Evolutionary conservation across 2,113 vertebrate genomes (phyloP).

Genomic region (Poeciliopsis retropinna): DNA sequence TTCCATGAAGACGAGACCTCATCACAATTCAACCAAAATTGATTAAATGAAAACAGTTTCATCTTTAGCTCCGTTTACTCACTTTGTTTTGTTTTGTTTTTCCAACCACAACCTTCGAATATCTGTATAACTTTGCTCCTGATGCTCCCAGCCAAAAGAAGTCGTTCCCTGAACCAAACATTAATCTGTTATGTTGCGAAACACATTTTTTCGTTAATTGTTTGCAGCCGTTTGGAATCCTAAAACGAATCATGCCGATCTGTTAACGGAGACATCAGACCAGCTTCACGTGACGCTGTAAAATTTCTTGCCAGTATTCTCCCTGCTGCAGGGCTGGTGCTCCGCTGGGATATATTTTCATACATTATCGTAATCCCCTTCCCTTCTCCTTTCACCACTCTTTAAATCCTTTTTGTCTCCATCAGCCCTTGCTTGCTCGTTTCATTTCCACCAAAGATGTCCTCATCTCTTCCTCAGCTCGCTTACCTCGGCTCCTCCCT

Average conservation of each 20-base stretch:
- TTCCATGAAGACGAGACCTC: not conserved
- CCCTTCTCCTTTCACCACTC: conserved; percentile 36
- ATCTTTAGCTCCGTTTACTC: no score
- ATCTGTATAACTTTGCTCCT: not conserved
- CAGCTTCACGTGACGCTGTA: conserved; percentile 6
- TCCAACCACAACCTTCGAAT: not conserved
- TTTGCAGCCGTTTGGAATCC: not conserved
- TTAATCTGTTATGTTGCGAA: not conserved
- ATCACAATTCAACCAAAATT: not conserved
- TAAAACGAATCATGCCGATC: not conserved
- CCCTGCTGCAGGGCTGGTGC: conserved; percentile 29
- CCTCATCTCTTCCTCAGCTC: conserved; percentile 51
- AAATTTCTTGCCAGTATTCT: conserved; percentile 46
- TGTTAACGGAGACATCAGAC: not conserved
- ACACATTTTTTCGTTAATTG: not conserved
- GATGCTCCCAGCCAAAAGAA: not conserved
- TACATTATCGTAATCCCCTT: conserved; percentile 64
- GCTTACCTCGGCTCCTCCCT: conserved; percentile 42
- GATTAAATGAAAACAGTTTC: no score
- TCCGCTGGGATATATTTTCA: conserved; percentile 63
- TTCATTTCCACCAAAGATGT: conserved; percentile 32
- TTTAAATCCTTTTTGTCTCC: conserved; percentile 62
- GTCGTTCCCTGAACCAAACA: not conserved
- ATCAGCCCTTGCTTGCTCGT: conserved; percentile 42
- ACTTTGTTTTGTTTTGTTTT: not conserved